Evolutionary conservation across 2,888 invertebrate genomes (phyloP), one percentile per base, ranked within the genome.

Genomic region (Scaptodrosophila latifasciaeformis): DNA sequence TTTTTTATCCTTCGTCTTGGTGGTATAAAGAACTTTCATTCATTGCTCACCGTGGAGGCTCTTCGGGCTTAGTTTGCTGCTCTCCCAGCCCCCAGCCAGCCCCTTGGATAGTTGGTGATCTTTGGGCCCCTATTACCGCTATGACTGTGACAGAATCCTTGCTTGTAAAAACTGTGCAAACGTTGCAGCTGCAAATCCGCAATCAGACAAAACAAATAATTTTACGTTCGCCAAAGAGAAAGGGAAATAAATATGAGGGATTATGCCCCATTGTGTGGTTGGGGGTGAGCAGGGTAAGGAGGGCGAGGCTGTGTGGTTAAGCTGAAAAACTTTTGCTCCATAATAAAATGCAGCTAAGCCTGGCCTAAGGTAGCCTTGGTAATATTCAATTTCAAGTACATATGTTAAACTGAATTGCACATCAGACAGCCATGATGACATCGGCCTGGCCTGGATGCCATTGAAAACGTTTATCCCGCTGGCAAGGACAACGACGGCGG

Each of bases 141-240:
- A 7, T 7, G 24, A 7, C 4, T 7, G 24, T 49, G 53, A 65
- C 70, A 75, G 75, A 70, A n/a, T n/a, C n/a, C n/a, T n/a, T n/a
- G n/a, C n/a, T n/a, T n/a, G n/a, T n/a, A n/a, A n/a, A n/a, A 75
- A 69, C 79, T 78, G 81, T 64, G 81, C 76, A 81, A 76, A 76
- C 77, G 79, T 65, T 77, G 81, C 76, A 77, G 77, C 84, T 82
- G 77, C 80, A 85, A 85, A 85, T 85, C 85, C 85, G 85, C 84
- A 85, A 85, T 85, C 85, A 85, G 86, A 85, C 85, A 82, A 83
- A 83, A 81, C 84, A 83, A 83, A 83, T 83, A 83, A 83, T 77
- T 76, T 82, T 76, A n/a, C n/a, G n/a, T n/a, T n/a, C n/a, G n/a
- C 70, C 72, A 69, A 74, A 74, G 15, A 34, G n/a, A 34, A 34